These are phyloP conservation scores for Cydia fagiglandana DNA, from an alignment of 1,140 invertebrate species.

Conservation along the genomic window DNA sequence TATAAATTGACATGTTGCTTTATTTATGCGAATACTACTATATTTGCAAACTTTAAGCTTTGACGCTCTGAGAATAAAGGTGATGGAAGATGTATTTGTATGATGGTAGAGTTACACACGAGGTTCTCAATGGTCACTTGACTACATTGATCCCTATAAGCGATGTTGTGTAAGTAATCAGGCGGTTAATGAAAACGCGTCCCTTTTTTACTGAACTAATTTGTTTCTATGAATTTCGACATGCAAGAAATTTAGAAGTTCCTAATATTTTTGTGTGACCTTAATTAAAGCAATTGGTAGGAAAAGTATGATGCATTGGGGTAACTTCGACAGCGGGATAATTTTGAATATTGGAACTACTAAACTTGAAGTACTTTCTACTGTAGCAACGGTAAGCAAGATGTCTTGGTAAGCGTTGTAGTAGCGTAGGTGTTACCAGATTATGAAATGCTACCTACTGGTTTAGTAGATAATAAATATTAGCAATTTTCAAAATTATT, in stretches of 20 bases:
- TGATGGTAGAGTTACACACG: not conserved
- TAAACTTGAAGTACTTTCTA: too few relatives aligned
- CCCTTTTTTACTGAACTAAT: conserved; percentile 20
- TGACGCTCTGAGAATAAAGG: not conserved
- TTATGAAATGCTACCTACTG: too few relatives aligned
- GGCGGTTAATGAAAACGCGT: conserved; percentile 25
- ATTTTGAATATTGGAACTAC: too few relatives aligned
- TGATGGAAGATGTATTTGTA: not conserved
- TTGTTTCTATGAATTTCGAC: not conserved
- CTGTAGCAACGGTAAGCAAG: too few relatives aligned
- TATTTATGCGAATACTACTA: not conserved
- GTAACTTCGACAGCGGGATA: too few relatives aligned
- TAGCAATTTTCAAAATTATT: too few relatives aligned
- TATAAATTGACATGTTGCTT: conserved; percentile 22
- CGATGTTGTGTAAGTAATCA: conserved; percentile 26
- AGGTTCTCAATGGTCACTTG: conserved; percentile 24
- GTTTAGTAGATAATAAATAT: too few relatives aligned
- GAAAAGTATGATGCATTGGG: too few relatives aligned
- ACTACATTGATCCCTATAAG: conserved; percentile 29
- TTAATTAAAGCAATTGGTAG: too few relatives aligned
- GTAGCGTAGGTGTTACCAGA: too few relatives aligned
- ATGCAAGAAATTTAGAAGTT: not conserved
- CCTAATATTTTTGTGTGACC: too few relatives aligned
- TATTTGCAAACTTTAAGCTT: not conserved
- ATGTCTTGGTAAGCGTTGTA: too few relatives aligned